Percentiles rank a stretch among this genome's conserved stretches.
phyloP scores from a whole-genome alignment of 2,113 vertebrate genomes.

The Oncorhynchus masou region DNA sequence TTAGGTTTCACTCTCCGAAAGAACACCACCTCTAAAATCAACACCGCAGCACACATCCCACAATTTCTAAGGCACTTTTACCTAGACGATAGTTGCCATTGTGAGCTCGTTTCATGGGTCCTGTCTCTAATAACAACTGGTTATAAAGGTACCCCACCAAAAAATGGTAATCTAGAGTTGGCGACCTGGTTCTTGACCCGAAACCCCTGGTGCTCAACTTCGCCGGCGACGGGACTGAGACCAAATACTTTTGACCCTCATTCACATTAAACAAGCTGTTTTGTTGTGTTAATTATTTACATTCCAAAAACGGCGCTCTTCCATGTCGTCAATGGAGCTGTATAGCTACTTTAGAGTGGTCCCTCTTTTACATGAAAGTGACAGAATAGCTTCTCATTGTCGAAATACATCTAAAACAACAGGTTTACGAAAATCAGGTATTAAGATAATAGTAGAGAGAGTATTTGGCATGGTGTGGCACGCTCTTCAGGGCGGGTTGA shows the following conservation, averaged over 20 bases:
- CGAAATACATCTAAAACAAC: constrained; percentile 82
- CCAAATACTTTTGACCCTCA: constrained; percentile 57
- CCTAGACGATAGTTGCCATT: constrained; percentile 34
- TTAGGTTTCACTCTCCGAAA: background rate
- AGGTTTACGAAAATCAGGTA: constrained; percentile 54
- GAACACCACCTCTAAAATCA: constrained; percentile 14
- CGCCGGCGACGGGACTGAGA: background rate
- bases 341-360: constrained; percentile 53
- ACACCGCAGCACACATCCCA: background rate
- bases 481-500: constrained; percentile 2
- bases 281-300: constrained; percentile 82
- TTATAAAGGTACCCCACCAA: constrained; percentile 58
- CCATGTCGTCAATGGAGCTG: constrained; percentile 64
- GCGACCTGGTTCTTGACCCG: constrained; percentile 73
- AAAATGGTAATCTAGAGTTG: constrained; percentile 77
- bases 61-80: constrained; percentile 11
- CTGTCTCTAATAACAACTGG: constrained; percentile 74
- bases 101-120: constrained; percentile 54
- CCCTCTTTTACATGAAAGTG: constrained; percentile 65
- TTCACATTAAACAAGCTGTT: constrained; percentile 78
- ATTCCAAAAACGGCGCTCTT: constrained; percentile 42
- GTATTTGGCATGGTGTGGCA: constrained; percentile 17
- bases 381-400: constrained; percentile 68
- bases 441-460: constrained; percentile 20
- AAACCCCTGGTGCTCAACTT: too few relatives aligned